A percentile compares a stretch with the other conserved stretches of the same genome.
phyloP scores from a whole-genome alignment of 2,888 invertebrate genomes.

The Hetaerina titia region DNA sequence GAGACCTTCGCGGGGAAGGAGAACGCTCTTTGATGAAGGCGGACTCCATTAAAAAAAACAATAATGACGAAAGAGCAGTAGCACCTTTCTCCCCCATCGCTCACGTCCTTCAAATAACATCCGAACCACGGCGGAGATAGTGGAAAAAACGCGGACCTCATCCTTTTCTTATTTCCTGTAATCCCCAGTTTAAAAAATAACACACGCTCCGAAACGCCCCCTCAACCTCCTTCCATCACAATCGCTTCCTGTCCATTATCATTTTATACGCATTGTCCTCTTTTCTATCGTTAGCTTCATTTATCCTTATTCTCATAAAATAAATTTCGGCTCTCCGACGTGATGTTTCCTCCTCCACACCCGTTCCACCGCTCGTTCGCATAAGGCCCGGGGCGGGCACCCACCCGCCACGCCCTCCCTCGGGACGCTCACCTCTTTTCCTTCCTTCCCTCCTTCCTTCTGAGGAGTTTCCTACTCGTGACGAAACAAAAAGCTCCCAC shows the following conservation, averaged over 20 bases:
- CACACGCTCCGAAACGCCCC: not conserved
- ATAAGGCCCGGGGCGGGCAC: not conserved
- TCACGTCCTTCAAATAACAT: constrained; percentile 36
- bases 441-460: not conserved
- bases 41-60: constrained; percentile 1
- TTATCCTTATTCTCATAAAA: constrained; percentile 35
- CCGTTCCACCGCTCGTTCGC: not conserved
- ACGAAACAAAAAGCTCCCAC: not conserved
- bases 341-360: not conserved
- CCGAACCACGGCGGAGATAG: not conserved
- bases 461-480: not conserved
- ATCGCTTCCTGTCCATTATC: constrained; percentile 10
- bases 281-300: constrained; percentile 36
- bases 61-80: constrained; percentile 28
- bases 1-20: not conserved
- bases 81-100: not conserved
- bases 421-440: not conserved
- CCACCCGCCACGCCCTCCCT: not conserved
- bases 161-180: too few relatives aligned
- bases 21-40: constrained; percentile 29
- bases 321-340: not conserved
- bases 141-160: not conserved
- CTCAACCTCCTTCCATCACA: not conserved
- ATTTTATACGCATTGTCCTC: constrained; percentile 43
- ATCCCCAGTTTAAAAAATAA: not conserved